Conservation (phyloP, 2,113 vertebrate genomes). For the Nannospalax galili region DNA sequence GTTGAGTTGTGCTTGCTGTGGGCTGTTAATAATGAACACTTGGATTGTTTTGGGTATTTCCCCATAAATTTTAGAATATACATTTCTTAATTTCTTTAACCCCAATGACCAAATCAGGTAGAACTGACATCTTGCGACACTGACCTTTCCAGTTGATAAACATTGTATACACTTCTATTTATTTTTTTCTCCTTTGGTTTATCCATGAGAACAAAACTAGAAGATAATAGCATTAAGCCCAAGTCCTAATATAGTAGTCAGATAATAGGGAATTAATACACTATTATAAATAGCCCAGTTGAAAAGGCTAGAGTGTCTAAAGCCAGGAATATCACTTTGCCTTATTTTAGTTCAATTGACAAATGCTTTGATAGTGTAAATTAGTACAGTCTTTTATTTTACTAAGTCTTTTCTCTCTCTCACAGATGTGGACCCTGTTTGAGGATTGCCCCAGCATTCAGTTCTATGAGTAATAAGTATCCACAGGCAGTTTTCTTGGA, state of each 20-base stretch:
- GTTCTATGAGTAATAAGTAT: conserved; percentile 94
- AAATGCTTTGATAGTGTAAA: not conserved
- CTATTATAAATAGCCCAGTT: not conserved
- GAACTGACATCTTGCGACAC: not conserved
- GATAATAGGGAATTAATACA: not conserved
- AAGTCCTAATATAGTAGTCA: conserved; percentile 1
- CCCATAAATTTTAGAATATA: conserved; percentile 22
- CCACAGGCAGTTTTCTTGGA: conserved; percentile 96
- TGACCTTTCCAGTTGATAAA: conserved; percentile 21
- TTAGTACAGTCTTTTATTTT: conserved; percentile 12
- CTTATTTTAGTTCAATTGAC: conserved; percentile 10
- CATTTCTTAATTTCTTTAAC: conserved; percentile 44
- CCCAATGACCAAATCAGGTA: conserved; percentile 2
- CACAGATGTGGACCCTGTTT: conserved; percentile 94
- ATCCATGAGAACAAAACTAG: not conserved
- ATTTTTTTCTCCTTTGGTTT: not conserved
- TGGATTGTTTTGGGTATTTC: not conserved
- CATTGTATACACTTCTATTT: not conserved
- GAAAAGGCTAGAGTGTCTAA: not conserved
- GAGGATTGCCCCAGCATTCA: conserved; percentile 96
- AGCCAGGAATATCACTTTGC: not conserved
- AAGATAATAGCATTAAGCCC: not conserved
- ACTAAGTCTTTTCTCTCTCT: not conserved
- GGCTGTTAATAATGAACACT: not conserved
- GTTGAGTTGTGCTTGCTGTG: not conserved